Evolutionary conservation across 2,888 invertebrate genomes (phyloP).

Genomic region (Argyra leucocephala): DNA sequence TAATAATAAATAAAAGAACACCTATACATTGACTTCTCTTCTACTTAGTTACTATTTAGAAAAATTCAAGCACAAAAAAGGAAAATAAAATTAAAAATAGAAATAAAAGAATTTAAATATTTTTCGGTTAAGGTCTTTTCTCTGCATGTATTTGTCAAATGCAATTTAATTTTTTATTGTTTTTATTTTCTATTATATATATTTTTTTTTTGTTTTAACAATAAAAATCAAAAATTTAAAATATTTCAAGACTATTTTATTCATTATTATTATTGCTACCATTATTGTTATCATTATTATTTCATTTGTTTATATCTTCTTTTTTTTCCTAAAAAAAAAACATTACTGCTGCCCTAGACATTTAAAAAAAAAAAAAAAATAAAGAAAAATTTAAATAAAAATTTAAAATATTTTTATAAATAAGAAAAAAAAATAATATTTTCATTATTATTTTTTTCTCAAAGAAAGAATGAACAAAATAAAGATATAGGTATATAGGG

Average conservation of each 20-base stretch:
- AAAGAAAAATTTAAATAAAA: not conserved
- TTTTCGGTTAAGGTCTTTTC: conserved; percentile 6
- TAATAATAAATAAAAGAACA: not conserved
- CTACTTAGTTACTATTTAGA: not conserved
- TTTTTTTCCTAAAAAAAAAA: not conserved
- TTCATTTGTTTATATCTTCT: not conserved
- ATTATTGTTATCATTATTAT: not conserved
- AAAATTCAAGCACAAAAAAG: too few relatives aligned
- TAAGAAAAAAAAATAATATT: too few relatives aligned
- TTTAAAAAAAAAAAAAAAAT: not conserved
- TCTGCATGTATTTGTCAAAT: conserved; percentile 6
- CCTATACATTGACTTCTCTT: not conserved
- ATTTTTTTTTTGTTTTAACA: too few relatives aligned
- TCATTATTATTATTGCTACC: not conserved
- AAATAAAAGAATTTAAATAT: not conserved
- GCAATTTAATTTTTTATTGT: not conserved
- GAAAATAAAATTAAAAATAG: too few relatives aligned
- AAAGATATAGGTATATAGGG: too few relatives aligned
- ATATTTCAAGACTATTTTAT: not conserved
- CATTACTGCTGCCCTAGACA: not conserved
- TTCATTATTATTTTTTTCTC: too few relatives aligned
- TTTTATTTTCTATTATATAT: not conserved
- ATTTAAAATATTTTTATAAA: not conserved
- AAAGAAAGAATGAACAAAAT: too few relatives aligned
- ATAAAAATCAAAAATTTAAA: too few relatives aligned